Evolutionary conservation across 2,113 vertebrate species (phyloP).

Genomic region (Antennarius striatus): DNA sequence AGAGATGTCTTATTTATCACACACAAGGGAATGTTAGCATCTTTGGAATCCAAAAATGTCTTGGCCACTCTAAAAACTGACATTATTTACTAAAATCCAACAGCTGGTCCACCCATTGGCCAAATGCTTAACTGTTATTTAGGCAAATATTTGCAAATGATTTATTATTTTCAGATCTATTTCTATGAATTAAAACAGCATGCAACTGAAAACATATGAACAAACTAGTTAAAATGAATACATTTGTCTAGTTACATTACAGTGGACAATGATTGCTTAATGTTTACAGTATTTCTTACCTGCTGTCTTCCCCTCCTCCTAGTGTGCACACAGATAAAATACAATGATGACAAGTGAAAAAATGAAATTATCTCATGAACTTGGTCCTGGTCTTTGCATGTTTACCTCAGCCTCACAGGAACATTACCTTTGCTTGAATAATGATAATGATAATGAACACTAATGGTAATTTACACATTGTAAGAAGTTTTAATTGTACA

Average conservation of each 20-base stretch:
- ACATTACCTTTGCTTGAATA: neutral
- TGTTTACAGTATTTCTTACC: neutral
- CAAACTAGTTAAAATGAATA: neutral
- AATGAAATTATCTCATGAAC: neutral
- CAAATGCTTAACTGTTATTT: constrained; percentile 9
- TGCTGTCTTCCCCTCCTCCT: too few species aligned
- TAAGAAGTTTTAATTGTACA: too few species aligned
- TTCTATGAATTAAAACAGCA: too few species aligned
- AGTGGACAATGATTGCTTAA: neutral
- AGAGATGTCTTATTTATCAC: constrained; percentile 24
- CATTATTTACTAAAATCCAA: constrained; percentile 12
- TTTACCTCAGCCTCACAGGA: neutral
- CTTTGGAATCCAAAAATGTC: constrained; percentile 27
- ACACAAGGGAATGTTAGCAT: constrained; percentile 24
- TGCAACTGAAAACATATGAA: too few species aligned
- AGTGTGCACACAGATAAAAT: neutral
- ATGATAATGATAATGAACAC: neutral
- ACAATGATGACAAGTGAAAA: neutral
- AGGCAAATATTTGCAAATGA: neutral
- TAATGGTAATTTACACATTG: too few species aligned
- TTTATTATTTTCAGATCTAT: neutral
- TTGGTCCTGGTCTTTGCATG: neutral
- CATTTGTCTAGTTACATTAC: neutral
- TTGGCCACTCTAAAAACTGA: constrained; percentile 12
- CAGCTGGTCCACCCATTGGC: constrained; percentile 19